phyloP scores from a whole-genome alignment of 2,113 vertebrate genomes.

The Gavialis gangeticus region DNA sequence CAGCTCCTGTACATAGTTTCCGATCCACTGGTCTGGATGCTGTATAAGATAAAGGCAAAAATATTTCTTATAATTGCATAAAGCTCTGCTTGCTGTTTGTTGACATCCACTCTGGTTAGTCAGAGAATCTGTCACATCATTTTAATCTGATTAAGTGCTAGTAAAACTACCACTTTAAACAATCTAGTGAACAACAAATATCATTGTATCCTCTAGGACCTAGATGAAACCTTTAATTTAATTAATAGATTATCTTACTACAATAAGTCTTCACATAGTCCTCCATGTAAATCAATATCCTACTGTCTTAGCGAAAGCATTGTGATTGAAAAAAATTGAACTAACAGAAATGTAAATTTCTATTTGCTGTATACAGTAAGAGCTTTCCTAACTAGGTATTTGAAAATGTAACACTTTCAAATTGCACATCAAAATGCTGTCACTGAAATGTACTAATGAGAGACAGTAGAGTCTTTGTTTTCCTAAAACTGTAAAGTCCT shows the following conservation, averaged over 20 bases:
- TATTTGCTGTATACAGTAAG: neutral
- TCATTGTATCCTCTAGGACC: neutral
- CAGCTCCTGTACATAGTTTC: slow-evolving; percentile 83
- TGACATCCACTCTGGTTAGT: neutral
- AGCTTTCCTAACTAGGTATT: neutral
- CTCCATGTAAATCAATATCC: neutral
- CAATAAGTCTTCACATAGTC: neutral
- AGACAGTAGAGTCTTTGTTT: neutral
- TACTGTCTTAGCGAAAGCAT: neutral
- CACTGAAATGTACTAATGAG: neutral
- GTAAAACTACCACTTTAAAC: neutral
- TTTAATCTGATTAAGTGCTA: neutral
- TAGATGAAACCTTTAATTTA: neutral
- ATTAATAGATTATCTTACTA: neutral
- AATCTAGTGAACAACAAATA: neutral
- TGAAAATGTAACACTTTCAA: slow-evolving; percentile 26
- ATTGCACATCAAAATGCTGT: neutral
- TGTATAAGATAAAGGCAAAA: slow-evolving; percentile 71
- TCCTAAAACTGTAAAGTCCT: neutral
- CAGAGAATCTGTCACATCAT: neutral
- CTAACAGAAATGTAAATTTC: neutral
- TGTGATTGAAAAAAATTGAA: slow-evolving; percentile 12
- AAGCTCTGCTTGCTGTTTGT: neutral
- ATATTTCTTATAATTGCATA: neutral
- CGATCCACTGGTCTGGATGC: slow-evolving; percentile 91